Conservation (phyloP, 1,140 invertebrate species). For the Sarcophaga bullata region DNA sequence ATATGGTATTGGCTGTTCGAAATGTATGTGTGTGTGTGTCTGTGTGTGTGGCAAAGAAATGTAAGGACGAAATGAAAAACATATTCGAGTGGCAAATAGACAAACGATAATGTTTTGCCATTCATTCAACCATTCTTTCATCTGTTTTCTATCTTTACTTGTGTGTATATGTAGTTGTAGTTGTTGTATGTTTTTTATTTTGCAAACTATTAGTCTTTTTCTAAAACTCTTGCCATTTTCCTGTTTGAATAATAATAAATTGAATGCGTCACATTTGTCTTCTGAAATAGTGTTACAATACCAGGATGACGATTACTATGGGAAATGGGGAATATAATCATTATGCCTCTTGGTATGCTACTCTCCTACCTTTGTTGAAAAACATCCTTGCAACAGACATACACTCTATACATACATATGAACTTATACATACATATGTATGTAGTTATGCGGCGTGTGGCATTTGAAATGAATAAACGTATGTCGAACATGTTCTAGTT, state of each 20-base stretch:
- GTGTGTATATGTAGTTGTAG: no score
- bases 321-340: neutral
- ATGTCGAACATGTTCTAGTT: conserved; percentile 32
- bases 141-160: neutral
- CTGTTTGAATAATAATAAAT: conserved; percentile 36
- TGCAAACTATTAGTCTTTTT: conserved; percentile 22
- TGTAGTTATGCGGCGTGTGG: neutral
- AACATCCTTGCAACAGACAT: neutral
- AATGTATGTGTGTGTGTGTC: no score
- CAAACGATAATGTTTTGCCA: conserved; percentile 25
- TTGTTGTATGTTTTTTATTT: neutral
- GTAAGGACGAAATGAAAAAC: neutral
- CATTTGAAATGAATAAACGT: neutral
- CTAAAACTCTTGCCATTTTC: conserved; percentile 8
- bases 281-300: conserved; percentile 23
- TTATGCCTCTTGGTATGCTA: neutral
- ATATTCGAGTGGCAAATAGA: neutral
- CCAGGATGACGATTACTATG: neutral
- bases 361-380: neutral
- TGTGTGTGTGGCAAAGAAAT: no score
- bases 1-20: no score
- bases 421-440: no score
- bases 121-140: neutral
- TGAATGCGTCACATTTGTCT: conserved; percentile 39
- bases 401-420: no score